These are phyloP conservation scores for Cordilura impudica DNA, from an alignment of 2,888 invertebrate genomes.

Conservation along the genomic window DNA sequence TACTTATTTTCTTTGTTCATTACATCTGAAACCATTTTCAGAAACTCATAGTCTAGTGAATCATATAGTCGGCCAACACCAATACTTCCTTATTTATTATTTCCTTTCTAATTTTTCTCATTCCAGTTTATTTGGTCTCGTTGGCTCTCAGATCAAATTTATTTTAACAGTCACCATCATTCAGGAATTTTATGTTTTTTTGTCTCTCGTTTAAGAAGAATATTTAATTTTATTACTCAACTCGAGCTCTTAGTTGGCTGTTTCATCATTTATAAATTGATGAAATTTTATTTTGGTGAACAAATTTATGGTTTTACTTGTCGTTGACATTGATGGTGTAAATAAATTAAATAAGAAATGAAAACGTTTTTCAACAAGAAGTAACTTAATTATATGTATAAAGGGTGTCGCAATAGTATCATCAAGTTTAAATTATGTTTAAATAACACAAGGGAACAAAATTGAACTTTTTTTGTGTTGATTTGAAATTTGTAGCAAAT, in stretches of 20 bases:
- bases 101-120: background rate
- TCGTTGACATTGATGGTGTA: slow-evolving; percentile 47
- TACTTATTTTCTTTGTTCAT: background rate
- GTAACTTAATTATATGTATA: too few species aligned
- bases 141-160: slow-evolving; percentile 55
- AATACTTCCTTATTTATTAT: too few species aligned
- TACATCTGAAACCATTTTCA: too few species aligned
- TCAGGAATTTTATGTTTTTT: slow-evolving; percentile 57
- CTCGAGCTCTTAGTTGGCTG: slow-evolving; percentile 16
- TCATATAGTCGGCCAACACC: too few species aligned
- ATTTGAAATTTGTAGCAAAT: too few species aligned
- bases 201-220: slow-evolving; percentile 44
- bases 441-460: too few species aligned
- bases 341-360: slow-evolving; percentile 55
- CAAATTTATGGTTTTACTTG: slow-evolving; percentile 36
- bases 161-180: slow-evolving; percentile 56
- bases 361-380: background rate
- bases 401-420: too few species aligned
- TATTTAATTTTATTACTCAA: slow-evolving; percentile 43
- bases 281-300: slow-evolving; percentile 46
- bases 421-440: too few species aligned
- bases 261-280: slow-evolving; percentile 59
- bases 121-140: slow-evolving; percentile 50
- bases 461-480: too few species aligned
- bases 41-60: too few species aligned